Evolutionary conservation across 1,140 invertebrate genomes (phyloP).

Genomic region (Linepithema humile): DNA sequence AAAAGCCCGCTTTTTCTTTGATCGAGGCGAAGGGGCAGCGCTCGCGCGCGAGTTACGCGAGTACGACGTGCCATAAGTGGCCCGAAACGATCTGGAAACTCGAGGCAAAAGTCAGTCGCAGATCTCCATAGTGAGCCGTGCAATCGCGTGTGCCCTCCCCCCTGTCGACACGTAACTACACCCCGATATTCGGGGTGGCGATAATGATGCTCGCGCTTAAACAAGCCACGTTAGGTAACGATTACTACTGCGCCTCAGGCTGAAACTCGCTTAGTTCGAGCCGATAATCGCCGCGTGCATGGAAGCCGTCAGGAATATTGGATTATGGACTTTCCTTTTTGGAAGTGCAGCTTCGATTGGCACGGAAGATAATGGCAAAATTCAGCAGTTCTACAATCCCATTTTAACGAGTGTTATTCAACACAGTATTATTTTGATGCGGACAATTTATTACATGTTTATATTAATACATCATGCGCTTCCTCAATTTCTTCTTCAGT

Average conservation of each 20-base stretch:
- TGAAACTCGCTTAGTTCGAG: slow-evolving; percentile 2
- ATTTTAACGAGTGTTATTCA: not conserved
- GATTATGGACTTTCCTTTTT: slow-evolving; percentile 29
- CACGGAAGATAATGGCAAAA: slow-evolving; percentile 3
- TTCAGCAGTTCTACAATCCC: not conserved
- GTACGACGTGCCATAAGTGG: slow-evolving; percentile 51
- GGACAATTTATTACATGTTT: slow-evolving; percentile 1
- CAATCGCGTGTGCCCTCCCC: not conserved
- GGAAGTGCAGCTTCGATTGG: not conserved
- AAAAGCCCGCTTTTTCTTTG: slow-evolving; percentile 28
- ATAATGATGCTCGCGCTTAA: slow-evolving; percentile 36
- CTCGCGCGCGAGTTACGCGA: slow-evolving; percentile 5
- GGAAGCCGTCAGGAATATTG: slow-evolving; percentile 29
- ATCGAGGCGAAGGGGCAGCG: slow-evolving; percentile 16
- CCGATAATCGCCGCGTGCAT: slow-evolving; percentile 31
- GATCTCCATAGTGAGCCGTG: not conserved
- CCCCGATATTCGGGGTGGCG: slow-evolving; percentile 15
- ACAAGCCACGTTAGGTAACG: slow-evolving; percentile 21
- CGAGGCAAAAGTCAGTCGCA: slow-evolving; percentile 20
- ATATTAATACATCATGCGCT: not conserved
- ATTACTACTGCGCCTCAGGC: slow-evolving; percentile 10
- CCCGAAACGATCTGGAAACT: slow-evolving; percentile 56
- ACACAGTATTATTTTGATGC: not conserved
- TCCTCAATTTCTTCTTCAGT: not conserved
- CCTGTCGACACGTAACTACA: no score